Evolutionary conservation across 2,113 vertebrate genomes (phyloP), one percentile per base, ranked within the genome.

Genomic region (Corythaixoides concolor): DNA sequence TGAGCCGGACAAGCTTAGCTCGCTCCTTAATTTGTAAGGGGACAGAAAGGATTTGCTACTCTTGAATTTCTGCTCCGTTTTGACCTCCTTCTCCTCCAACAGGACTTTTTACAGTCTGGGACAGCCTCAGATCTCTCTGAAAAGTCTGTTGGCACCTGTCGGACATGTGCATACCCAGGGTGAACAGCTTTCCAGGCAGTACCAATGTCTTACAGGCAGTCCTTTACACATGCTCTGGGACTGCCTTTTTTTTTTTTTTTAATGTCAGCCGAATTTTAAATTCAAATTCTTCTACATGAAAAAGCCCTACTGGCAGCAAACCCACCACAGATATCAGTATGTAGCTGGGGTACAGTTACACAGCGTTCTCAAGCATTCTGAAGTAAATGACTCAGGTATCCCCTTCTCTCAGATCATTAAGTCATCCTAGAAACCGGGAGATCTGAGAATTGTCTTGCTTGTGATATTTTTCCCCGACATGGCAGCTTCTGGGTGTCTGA

Each of bases 61-160:
- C 86, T 93, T 93, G 63, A 82, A 75, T 92, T 95, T 89, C 83
- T 81, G 35, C 84, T 95, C 73, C 19, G 1, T 81, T 94, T 89
- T 76, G 58, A 58, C 37, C 26, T 81, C 56, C 43, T 28, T 81
- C 50, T 90, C 67, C 58, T 88, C 63, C 73, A 50, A 37, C 4
- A 1, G 45, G 32, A 33, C 56, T 78, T 78, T 30, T 30, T 30
- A 58, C 32, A 50, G 45, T 74, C 63, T 53, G 6, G 18, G 15
- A 43, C 0, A 0, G 53, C 26, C 18, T 4, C 7, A 35, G 47
- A 27, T 63, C 8, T 49, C 60, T 89, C 43, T 69, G 53, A 64
- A 94, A 79, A 28, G 16, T 41, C 68, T 15, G 20, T 45, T 62
- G 49, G 62, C 74, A 70, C 27, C 21, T 15, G 8, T 30, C 37